A percentile compares a stretch with the other conserved stretches of the same genome.
Conservation (phyloP, 2,888 invertebrate species). For the Heliconius cydno region DNA sequence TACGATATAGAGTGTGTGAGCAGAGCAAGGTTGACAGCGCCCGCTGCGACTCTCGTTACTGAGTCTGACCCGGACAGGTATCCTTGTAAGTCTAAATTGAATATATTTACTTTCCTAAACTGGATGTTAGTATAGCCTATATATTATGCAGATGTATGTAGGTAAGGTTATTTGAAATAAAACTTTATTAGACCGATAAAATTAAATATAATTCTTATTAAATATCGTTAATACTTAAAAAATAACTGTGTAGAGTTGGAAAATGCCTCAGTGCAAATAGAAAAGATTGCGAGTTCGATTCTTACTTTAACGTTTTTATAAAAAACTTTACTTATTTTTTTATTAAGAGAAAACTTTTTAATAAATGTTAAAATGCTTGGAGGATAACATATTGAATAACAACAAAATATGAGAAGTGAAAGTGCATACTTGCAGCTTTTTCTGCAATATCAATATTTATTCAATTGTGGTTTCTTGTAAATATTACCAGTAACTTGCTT, state of each 20-base stretch:
- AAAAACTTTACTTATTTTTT: not conserved
- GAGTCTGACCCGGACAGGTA: conserved; percentile 20
- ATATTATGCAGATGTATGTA: not conserved
- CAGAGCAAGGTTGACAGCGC: conserved; percentile 14
- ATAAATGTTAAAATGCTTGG: too few species aligned
- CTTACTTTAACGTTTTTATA: too few species aligned
- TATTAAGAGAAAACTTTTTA: not conserved
- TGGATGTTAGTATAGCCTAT: not conserved
- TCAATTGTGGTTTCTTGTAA: conserved; percentile 5
- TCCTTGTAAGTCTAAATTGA: conserved; percentile 27
- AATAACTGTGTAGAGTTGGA: not conserved
- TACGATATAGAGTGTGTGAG: conserved; percentile 3
- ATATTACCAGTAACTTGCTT: not conserved
- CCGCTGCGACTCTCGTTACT: conserved; percentile 18
- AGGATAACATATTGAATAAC: not conserved
- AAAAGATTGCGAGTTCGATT: too few species aligned
- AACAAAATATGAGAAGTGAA: not conserved
- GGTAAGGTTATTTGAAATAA: not conserved
- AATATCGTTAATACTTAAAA: not conserved
- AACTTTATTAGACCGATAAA: not conserved
- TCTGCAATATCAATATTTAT: conserved; percentile 13
- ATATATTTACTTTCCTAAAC: conserved; percentile 18
- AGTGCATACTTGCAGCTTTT: conserved; percentile 5
- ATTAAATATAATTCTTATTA: not conserved
- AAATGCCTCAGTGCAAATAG: too few species aligned